Percentiles rank a stretch among this genome's conserved stretches.
Evolutionary conservation across 2,888 invertebrate genomes (phyloP).

Genomic region (Drosophila silvestris): DNA sequence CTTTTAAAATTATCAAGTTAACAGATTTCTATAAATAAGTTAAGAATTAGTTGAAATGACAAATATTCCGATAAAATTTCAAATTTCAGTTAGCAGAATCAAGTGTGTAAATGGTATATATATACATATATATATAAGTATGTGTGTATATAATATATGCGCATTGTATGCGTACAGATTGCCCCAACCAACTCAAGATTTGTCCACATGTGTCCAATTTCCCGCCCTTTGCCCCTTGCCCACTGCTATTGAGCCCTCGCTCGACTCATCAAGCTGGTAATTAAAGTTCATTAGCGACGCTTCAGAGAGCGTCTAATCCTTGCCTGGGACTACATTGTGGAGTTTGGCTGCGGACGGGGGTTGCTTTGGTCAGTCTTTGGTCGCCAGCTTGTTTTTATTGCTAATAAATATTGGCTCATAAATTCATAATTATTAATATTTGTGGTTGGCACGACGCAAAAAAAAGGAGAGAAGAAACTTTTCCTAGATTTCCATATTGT

Average conservation of each 20-base stretch:
- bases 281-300: constrained; percentile 78
- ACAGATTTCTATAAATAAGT: not conserved
- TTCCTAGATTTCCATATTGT: constrained; percentile 10
- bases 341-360: constrained; percentile 7
- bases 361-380: constrained; percentile 36
- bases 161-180: not conserved
- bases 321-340: constrained; percentile 1
- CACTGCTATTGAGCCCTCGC: not conserved
- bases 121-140: not conserved
- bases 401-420: constrained; percentile 74
- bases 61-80: not conserved
- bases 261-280: constrained; percentile 51
- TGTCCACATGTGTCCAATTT: constrained; percentile 15
- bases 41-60: not conserved
- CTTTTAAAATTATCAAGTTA: not conserved
- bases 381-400: constrained; percentile 74
- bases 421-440: constrained; percentile 80
- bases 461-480: not conserved
- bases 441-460: constrained; percentile 29
- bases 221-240: not conserved
- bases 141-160: not conserved
- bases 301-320: constrained; percentile 58
- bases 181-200: not conserved
- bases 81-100: not conserved
- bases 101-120: not conserved